These are phyloP conservation scores for Lepilemur ruficaudatus DNA, from an alignment of 2,797 vertebrate genomes.

Conservation along the genomic window DNA sequence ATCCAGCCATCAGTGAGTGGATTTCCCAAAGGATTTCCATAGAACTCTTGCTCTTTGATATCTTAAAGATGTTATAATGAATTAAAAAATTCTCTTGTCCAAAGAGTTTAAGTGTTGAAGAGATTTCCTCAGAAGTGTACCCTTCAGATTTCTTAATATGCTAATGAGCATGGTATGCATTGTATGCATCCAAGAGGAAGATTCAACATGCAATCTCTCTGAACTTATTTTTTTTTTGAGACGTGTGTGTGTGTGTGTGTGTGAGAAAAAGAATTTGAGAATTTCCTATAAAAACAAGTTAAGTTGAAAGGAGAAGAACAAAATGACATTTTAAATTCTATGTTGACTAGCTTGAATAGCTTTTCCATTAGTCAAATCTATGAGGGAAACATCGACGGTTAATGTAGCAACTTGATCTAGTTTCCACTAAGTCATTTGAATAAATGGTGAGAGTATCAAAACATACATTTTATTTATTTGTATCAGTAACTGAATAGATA, in stretches of 20 bases:
- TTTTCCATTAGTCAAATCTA: neutral
- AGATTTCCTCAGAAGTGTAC: neutral
- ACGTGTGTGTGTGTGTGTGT: neutral
- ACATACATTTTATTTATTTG: neutral
- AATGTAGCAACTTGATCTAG: neutral
- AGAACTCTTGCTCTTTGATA: neutral
- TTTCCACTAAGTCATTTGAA: conserved; percentile 17
- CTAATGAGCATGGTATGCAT: neutral
- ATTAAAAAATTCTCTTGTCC: neutral
- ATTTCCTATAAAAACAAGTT: neutral
- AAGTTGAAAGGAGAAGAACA: neutral
- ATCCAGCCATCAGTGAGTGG: neutral
- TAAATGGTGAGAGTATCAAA: neutral
- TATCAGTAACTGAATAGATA: neutral
- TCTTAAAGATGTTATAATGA: neutral
- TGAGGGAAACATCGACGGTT: neutral
- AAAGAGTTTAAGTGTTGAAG: conserved; percentile 10
- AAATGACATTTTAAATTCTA: neutral
- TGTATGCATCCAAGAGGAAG: neutral
- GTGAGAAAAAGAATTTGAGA: neutral
- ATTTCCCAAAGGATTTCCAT: neutral
- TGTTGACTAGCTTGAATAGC: neutral
- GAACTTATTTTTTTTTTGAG: neutral
- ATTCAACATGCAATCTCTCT: neutral
- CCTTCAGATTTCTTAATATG: neutral